Evolutionary conservation across 2,888 invertebrate genomes (phyloP).

Genomic region (Mimumesa dahlbomi): DNA sequence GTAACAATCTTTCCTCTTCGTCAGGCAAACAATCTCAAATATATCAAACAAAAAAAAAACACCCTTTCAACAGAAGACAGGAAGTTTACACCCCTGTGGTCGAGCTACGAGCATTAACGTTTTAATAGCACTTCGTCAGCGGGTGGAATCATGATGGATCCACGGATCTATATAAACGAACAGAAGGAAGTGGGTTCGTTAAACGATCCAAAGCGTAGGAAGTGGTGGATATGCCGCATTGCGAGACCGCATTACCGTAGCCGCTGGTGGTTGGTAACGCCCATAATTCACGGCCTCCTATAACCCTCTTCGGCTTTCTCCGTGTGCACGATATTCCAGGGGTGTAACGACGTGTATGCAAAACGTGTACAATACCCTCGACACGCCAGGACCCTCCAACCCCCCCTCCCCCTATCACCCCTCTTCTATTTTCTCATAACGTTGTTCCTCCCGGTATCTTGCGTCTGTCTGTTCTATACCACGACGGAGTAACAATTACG

Average conservation of each 20-base stretch:
- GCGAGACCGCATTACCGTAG: slow-evolving; percentile 49
- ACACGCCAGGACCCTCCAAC: background rate
- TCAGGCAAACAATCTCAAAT: too few relatives aligned
- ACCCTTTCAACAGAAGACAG: too few relatives aligned
- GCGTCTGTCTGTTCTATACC: slow-evolving; percentile 5
- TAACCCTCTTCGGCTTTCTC: slow-evolving; percentile 4
- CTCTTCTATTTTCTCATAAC: too few relatives aligned
- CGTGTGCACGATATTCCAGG: slow-evolving; percentile 15
- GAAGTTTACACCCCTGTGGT: too few relatives aligned
- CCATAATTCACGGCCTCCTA: slow-evolving; percentile 43
- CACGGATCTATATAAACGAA: slow-evolving; percentile 7
- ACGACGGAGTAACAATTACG: slow-evolving; percentile 29
- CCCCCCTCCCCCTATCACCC: background rate
- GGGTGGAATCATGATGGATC: slow-evolving; percentile 36
- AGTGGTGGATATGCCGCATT: slow-evolving; percentile 41
- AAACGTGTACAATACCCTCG: slow-evolving; percentile 4
- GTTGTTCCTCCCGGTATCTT: background rate
- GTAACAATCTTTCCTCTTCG: too few relatives aligned
- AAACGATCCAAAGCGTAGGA: slow-evolving; percentile 30
- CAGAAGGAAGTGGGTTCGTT: slow-evolving; percentile 25
- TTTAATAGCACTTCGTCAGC: too few relatives aligned
- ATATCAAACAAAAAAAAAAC: too few relatives aligned
- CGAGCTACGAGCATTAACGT: too few relatives aligned
- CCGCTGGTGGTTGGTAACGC: slow-evolving; percentile 32
- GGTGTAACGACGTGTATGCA: slow-evolving; percentile 10